These are phyloP conservation scores for Odocoileus hemionus DNA, from an alignment of 2,113 vertebrate genomes.

Conservation along the genomic window DNA sequence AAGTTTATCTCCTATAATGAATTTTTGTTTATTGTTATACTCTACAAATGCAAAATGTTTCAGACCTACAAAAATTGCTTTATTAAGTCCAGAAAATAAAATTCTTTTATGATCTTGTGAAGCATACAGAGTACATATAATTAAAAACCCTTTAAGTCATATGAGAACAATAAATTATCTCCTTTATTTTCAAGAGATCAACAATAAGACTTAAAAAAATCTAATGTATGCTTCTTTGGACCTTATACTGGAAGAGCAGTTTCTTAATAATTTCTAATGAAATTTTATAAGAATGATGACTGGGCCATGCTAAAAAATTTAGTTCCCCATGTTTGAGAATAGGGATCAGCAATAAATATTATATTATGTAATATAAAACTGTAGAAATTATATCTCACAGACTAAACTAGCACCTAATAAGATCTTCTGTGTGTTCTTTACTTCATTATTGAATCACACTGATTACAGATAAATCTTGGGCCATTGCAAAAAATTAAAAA, in stretches of 20 bases:
- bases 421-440: neutral
- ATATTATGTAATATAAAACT: neutral
- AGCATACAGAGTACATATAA: neutral
- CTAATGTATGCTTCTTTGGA: neutral
- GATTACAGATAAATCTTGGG: neutral
- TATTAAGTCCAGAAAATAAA: neutral
- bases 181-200: neutral
- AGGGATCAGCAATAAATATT: neutral
- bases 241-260: neutral
- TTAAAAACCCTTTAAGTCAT: neutral
- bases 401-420: neutral
- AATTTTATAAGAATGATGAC: neutral
- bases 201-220: neutral
- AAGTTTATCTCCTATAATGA: neutral
- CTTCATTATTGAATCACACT: neutral
- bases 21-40: neutral
- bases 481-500: neutral
- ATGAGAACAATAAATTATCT: neutral
- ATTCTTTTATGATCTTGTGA: neutral
- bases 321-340: neutral
- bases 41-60: neutral
- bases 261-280: neutral
- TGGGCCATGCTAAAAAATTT: neutral
- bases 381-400: neutral
- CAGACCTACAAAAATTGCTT: neutral